phyloP scores from a whole-genome alignment of 2,888 invertebrate genomes.

The Aromia moschata region DNA sequence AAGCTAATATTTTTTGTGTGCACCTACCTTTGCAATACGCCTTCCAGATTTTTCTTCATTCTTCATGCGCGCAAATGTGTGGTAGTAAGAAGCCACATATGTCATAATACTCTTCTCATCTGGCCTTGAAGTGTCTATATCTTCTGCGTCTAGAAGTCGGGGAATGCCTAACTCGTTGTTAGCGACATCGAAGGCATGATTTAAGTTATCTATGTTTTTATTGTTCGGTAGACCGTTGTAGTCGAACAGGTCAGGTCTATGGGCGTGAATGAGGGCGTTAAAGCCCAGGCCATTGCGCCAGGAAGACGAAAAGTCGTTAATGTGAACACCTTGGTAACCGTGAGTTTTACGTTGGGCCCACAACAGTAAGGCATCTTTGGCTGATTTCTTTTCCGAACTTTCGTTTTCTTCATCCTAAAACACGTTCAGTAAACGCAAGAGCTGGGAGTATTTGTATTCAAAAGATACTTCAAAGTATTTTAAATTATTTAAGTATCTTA shows the following conservation, averaged over 20 bases:
- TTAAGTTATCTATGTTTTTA: constrained; percentile 93
- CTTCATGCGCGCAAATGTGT: constrained; percentile 99
- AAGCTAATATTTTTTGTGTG: not conserved
- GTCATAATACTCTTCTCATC: constrained; percentile 99
- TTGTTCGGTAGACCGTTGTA: constrained; percentile 81
- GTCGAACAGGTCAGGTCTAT: constrained; percentile 94
- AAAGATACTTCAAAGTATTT: too few species aligned
- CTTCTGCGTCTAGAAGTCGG: constrained; percentile 92
- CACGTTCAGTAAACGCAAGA: not conserved
- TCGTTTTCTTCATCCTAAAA: constrained; percentile 91
- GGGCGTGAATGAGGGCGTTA: constrained; percentile 98
- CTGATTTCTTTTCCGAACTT: constrained; percentile 97
- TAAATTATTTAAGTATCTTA: too few species aligned
- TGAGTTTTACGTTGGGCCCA: constrained; percentile 99
- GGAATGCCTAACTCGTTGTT: constrained; percentile 93
- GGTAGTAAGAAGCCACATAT: constrained; percentile 98
- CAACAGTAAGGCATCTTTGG: constrained; percentile 95
- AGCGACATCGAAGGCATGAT: constrained; percentile 97
- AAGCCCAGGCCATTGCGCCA: constrained; percentile 98
- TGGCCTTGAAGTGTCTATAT: constrained; percentile 92
- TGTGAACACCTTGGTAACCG: constrained; percentile 90
- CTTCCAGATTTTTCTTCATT: constrained; percentile 97
- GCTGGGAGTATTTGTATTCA: too few species aligned
- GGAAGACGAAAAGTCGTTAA: constrained; percentile 89
- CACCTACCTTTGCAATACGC: constrained; percentile 92